Base-by-base conservation (phyloP, 92 coral and sea anemone genomes). In the Palythoa heliodiscus region DNA sequence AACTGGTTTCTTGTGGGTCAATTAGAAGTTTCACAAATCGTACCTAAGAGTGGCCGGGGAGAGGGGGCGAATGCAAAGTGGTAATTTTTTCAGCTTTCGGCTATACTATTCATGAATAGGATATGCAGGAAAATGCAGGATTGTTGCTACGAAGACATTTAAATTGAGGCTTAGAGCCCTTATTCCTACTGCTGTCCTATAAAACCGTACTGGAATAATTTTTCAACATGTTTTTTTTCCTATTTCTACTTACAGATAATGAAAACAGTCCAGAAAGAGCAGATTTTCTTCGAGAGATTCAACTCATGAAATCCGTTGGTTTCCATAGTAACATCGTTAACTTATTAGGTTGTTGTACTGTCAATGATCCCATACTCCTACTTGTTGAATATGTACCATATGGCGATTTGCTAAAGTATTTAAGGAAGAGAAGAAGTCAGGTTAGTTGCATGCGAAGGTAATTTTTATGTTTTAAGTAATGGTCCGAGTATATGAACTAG, bases 271-370 rank as follows among this genome's bases (percentile, higher is more conserved):
- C 73, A 22, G 95, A 93, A 55, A 88, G 93, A 84, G 75, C 87
- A 69, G 97, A 93, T 29, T 93, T 93, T 63, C 89, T 93, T 14
- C 87, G 88, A 25, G 97, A 93, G 77, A 93, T 93, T 52, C 95
- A 92, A 82, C 83, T 93, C 40, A 93, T 93, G 97, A 93, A 93
- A 43, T 92, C 86, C 67, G 95, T 93, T 75, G 97, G 97, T 52
- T 88, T 86, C 55, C 97, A 93, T 86, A 93, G 88, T 74, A 93
- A 93, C 87, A 93, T 93, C 69, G 95, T 93, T 24, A 93, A 88
- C 87, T 78, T 93, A 86, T 3, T 93, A 54, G 97, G 97, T 7
- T 93, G 97, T 39, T 89, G 97, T 64, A 93, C 97, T 40, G 82
- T 90, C 29, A 50, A 38, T n/a, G 95, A 93, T 15, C 97, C 97